These are phyloP conservation scores for Acanthornis magna DNA, from an alignment of 2,797 vertebrate genomes.

Conservation along the genomic window DNA sequence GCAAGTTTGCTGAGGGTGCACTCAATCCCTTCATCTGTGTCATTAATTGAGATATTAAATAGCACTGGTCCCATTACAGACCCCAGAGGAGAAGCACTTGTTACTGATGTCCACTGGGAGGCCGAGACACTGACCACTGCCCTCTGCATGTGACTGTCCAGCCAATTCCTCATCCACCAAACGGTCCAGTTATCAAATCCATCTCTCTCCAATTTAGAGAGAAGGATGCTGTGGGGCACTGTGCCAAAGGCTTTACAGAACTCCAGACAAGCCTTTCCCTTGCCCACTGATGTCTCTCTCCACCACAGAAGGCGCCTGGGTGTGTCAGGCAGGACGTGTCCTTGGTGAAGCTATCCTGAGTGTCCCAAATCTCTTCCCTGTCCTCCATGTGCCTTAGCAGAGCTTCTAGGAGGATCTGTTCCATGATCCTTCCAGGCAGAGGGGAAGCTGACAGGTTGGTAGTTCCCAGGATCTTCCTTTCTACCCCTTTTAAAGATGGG, in stretches of 20 bases:
- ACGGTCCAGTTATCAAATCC: neutral
- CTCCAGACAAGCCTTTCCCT: neutral
- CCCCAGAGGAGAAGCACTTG: neutral
- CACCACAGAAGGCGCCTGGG: neutral
- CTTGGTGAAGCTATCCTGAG: accelerated
- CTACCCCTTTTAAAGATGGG: neutral
- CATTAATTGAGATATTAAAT: neutral
- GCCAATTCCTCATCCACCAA: neutral
- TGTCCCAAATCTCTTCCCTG: neutral
- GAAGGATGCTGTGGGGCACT: neutral
- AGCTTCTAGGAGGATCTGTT: neutral
- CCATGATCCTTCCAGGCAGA: neutral
- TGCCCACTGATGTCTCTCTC: neutral
- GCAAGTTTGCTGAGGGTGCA: neutral
- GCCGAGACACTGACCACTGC: neutral
- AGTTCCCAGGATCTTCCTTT: neutral
- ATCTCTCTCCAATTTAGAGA: neutral
- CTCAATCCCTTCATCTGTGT: neutral
- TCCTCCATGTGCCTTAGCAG: neutral
- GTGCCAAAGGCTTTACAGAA: neutral
- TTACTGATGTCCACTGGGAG: neutral
- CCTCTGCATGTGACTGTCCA: neutral
- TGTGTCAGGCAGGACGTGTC: neutral
- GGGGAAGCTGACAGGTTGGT: neutral
- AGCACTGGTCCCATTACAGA: neutral